Conservation (phyloP, 2,888 invertebrate species). For the Nomada fabriciana region DNA sequence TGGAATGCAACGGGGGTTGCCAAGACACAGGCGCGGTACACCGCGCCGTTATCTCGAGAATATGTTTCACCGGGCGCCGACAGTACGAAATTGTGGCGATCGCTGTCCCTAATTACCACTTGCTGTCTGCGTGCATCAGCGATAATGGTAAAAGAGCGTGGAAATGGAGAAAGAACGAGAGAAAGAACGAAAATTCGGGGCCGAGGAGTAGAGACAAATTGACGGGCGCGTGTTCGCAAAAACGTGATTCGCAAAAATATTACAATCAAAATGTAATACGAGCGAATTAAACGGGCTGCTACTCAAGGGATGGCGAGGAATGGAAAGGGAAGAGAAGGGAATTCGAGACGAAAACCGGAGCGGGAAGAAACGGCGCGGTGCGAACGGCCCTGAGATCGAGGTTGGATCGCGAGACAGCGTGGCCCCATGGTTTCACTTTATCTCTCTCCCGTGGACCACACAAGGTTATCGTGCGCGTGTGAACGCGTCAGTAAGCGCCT, state of each 20-base stretch:
- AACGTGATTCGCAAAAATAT: conserved; percentile 8
- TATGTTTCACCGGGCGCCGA: not conserved
- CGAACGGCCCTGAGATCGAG: conserved; percentile 69
- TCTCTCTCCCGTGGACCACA: conserved; percentile 69
- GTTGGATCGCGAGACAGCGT: conserved; percentile 77
- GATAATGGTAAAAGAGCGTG: not conserved
- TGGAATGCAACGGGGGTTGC: no score
- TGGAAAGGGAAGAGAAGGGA: conserved; percentile 17
- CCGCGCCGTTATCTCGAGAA: not conserved
- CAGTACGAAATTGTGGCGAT: conserved; percentile 19
- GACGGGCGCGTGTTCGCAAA: not conserved
- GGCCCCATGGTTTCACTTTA: conserved; percentile 77
- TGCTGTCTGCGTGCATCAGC: not conserved
- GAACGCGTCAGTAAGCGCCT: conserved; percentile 17
- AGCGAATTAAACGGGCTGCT: conserved; percentile 24
- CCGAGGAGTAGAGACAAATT: not conserved
- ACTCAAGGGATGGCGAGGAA: not conserved
- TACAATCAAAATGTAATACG: not conserved
- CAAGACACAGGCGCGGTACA: not conserved
- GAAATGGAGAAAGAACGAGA: not conserved
- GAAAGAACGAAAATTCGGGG: not conserved
- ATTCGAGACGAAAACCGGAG: conserved; percentile 49
- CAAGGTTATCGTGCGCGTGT: conserved; percentile 48
- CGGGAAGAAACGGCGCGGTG: conserved; percentile 55
- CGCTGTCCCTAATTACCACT: conserved; percentile 13